Base-by-base conservation (phyloP, 1,140 invertebrate species). In the Triops longicaudatus region DNA sequence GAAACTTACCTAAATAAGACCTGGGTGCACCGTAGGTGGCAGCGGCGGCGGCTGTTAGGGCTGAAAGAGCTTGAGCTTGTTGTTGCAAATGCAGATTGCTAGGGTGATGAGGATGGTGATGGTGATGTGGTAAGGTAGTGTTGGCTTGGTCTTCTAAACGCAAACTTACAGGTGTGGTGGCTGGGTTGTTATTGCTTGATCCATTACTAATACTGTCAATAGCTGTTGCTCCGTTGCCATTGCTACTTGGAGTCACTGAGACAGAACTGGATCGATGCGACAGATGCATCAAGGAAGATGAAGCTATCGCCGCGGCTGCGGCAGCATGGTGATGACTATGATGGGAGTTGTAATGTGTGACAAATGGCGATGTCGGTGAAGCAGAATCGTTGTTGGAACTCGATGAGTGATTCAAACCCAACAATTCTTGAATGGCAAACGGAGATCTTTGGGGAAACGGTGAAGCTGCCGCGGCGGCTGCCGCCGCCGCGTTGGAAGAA, bases 341-440 rank as follows among this genome's bases (percentile, higher is more conserved):
- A 63, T 63, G 50, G 50, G 14, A 14, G 50, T 63, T 63, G n/a
- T 63, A 63, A 63, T 63, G 50, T 10, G 50, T 22, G 14, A 63
- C 50, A 17, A 63, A 63, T 5, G 50, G 63, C 74, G 26, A 43
- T 27, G 43, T 12, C 10, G 17, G n/a, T 14, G 76, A 73, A 1
- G 31, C 73, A 26, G 76, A 72, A 73, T 73, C 31, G 72, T 26
- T 27, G 42, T 31, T 73, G 31, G 44, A 41, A 31, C 44, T 43
- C 6, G 42, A 31, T 12, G 78, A 79, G 72, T 90, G 90, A 72
- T 71, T 76, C 44, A 96, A 84, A 1, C 93, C 93, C 81, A 96
- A 86, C 80, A 96, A 87, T 86, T 96, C 93, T 84, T 96, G 93
- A 82, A 96, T 96, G 79, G 92, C 94, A 85, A 96, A 96, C 22